These are phyloP conservation scores for Plectrocnemia conspersa DNA, from an alignment of 1,140 invertebrate species.

Conservation along the genomic window DNA sequence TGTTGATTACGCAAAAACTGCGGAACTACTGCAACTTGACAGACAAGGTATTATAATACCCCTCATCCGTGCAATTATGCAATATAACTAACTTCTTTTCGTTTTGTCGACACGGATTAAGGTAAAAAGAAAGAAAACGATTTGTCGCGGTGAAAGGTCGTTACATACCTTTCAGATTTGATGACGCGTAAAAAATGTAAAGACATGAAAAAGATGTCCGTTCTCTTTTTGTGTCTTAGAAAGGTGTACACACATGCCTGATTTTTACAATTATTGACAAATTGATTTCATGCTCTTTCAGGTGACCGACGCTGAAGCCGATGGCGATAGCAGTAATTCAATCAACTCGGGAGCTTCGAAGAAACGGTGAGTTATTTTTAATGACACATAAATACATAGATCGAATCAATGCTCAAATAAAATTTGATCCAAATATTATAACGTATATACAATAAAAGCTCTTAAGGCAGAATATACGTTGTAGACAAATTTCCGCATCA, in stretches of 20 bases:
- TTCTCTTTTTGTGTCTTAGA: no score
- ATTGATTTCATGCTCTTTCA: conserved; percentile 17
- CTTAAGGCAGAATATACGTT: no score
- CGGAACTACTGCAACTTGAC: no score
- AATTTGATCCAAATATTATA: no score
- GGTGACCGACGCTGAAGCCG: conserved; percentile 30
- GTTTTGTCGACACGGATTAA: neutral
- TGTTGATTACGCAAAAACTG: no score
- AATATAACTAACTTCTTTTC: neutral
- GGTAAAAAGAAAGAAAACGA: conserved; percentile 1
- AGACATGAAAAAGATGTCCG: conserved; percentile 2
- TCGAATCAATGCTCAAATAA: no score
- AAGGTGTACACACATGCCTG: no score
- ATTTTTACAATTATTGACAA: no score
- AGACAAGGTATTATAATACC: no score
- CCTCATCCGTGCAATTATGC: conserved; percentile 1
- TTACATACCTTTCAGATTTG: conserved; percentile 5
- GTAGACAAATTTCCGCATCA: no score
- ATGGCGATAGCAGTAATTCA: conserved; percentile 28
- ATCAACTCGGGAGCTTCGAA: conserved; percentile 25
- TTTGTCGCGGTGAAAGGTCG: conserved; percentile 16
- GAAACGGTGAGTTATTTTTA: conserved; percentile 29
- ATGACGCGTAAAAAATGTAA: neutral
- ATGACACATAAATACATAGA: no score
- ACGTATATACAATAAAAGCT: no score